A percentile compares a stretch with the other conserved stretches of the same genome.
These are phyloP conservation scores for Indicator maculatus DNA, from an alignment of 2,113 vertebrate species.

Conservation along the genomic window DNA sequence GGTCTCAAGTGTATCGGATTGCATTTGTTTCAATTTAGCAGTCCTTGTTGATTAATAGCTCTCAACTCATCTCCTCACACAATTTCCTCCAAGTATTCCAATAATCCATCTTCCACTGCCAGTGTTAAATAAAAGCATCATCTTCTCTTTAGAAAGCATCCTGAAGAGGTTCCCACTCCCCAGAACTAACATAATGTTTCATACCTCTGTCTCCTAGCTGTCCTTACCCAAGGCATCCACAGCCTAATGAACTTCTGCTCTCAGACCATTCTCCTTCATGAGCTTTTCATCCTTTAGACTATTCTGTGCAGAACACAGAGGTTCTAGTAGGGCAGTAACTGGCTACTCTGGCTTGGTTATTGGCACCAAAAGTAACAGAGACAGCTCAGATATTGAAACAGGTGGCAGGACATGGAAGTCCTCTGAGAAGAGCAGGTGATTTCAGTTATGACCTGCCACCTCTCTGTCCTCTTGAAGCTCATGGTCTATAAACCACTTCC, in stretches of 20 bases:
- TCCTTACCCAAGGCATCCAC: background rate
- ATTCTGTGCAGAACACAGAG: background rate
- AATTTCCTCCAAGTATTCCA: conserved; percentile 57
- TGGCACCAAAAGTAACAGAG: background rate
- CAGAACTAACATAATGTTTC: background rate
- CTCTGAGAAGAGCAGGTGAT: background rate
- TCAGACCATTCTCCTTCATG: background rate
- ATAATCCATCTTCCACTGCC: conserved; percentile 55
- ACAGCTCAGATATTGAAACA: background rate
- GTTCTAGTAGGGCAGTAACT: background rate
- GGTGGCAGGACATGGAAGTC: background rate
- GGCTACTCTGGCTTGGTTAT: background rate
- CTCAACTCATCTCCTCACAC: conserved; percentile 65
- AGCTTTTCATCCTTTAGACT: background rate
- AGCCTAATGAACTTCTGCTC: background rate
- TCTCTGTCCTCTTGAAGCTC: background rate
- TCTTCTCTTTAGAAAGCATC: background rate
- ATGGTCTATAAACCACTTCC: background rate
- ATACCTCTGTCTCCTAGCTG: background rate
- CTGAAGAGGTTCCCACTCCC: background rate
- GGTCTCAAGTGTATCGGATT: conserved; percentile 61
- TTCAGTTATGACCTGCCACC: background rate
- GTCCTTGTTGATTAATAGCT: conserved; percentile 56
- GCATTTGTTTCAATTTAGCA: conserved; percentile 61
- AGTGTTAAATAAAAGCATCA: conserved; percentile 48